Percentiles rank a stretch among this genome's conserved stretches.
phyloP scores from a whole-genome alignment of 2,113 vertebrate genomes.

The Pachyramphus minor region DNA sequence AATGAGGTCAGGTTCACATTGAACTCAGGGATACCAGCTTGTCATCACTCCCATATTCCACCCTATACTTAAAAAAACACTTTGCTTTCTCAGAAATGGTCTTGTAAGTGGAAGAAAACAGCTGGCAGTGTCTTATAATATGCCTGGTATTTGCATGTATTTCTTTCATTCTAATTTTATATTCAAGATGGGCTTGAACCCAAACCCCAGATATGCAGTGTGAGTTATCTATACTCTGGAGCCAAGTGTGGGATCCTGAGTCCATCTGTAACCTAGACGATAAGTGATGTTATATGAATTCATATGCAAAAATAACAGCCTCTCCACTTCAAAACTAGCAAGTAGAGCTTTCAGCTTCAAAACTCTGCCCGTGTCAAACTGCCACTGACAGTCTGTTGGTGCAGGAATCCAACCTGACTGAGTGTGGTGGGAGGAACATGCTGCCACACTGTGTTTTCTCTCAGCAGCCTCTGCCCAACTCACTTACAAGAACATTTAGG shows the following conservation, averaged over 20 bases:
- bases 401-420: slow-evolving; percentile 21
- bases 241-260: slow-evolving; percentile 52
- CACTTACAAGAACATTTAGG: background rate
- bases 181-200: slow-evolving; percentile 53
- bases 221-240: slow-evolving; percentile 20
- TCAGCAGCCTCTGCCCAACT: background rate
- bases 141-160: slow-evolving; percentile 44
- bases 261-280: slow-evolving; percentile 45
- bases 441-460: background rate
- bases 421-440: background rate
- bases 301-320: slow-evolving; percentile 40
- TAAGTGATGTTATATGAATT: slow-evolving; percentile 30
- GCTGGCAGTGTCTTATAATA: slow-evolving; percentile 45
- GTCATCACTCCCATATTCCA: slow-evolving; percentile 37
- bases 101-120: slow-evolving; percentile 50
- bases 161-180: slow-evolving; percentile 52
- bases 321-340: slow-evolving; percentile 24
- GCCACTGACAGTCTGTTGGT: slow-evolving; percentile 29
- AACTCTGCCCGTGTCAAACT: slow-evolving; percentile 43
- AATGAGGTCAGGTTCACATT: slow-evolving; percentile 46
- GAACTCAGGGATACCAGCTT: slow-evolving; percentile 32
- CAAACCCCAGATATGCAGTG: slow-evolving; percentile 40
- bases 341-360: slow-evolving; percentile 24
- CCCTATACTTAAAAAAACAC: background rate
- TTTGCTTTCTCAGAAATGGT: slow-evolving; percentile 21